Evolutionary conservation across 2,113 vertebrate species (phyloP), one percentile per base, ranked within the genome.

Genomic region (Elanus axillaris): DNA sequence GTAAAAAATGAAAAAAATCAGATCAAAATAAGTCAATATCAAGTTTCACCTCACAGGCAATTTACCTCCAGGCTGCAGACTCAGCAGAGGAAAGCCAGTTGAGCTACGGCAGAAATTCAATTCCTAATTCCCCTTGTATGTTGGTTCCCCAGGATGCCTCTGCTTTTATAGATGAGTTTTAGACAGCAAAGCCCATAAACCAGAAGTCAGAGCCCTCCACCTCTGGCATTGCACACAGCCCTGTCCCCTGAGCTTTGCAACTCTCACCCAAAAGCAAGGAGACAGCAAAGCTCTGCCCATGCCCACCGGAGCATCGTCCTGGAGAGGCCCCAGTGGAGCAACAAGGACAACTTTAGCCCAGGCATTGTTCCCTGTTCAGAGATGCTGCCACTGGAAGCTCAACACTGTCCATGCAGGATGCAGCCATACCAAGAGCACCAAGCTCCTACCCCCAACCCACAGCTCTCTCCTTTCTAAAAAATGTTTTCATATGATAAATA

Each of bases 291-390:
- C 56, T 66, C 40, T 62, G 16, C 31, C 72, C 6, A 3, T 58
- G 17, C 5, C 6, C 3, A 43, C 23, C 7, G 11, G 19, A 76
- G 68, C 32, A 52, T 15, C 9, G 3, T 20, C 27, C 38, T 3
- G 5, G 22, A 56, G 45, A 52, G 45, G n/a, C 13, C 18, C 5
- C 5, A 7, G 50, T 36, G 56, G 18, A 66, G 42, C 6, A 3
- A 36, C 0, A 5, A 45, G 40, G 47, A 14, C 4, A 21, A 40
- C 0, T 0, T 36, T 38, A 68, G 26, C 38, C 27, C 48, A 36
- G 53, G 52, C 58, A 36, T 0, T 2, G 1, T 21, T 72, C 56
- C 60, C 50, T 74, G 45, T 50, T 74, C 50, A 16, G 3, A 3
- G 36, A 25, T 23, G 68, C 27, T 77, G 47, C 38, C 2, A 2